A percentile compares a stretch with the other conserved stretches of the same genome.
Evolutionary conservation across 2,113 vertebrate genomes (phyloP).

Genomic region (Oreochromis aureus): DNA sequence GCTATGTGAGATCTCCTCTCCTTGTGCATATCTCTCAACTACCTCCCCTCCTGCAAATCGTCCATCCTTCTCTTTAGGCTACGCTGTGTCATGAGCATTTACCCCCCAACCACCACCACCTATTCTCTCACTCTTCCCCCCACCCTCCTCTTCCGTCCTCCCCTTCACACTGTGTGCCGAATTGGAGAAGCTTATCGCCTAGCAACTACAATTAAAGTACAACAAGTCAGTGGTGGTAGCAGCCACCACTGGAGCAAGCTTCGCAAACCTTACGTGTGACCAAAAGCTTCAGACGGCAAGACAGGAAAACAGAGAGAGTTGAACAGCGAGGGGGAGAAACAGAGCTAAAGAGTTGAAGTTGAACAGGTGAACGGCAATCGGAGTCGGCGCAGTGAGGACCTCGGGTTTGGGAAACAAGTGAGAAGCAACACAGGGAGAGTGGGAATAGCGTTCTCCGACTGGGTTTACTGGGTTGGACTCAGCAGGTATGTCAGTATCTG

Average conservation of each 20-base stretch:
- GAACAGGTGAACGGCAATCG: slow-evolving; percentile 54
- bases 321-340: background rate
- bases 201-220: slow-evolving; percentile 85
- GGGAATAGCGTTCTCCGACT: slow-evolving; percentile 5
- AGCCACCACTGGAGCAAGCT: slow-evolving; percentile 35
- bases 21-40: background rate
- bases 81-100: slow-evolving; percentile 54
- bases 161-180: slow-evolving; percentile 57
- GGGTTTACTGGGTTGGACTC: slow-evolving; percentile 13
- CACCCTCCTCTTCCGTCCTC: slow-evolving; percentile 24
- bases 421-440: slow-evolving; percentile 11
- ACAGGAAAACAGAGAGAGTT: background rate
- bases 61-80: slow-evolving; percentile 32
- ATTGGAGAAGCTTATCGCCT: slow-evolving; percentile 78
- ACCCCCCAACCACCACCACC: background rate
- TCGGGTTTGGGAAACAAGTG: background rate
- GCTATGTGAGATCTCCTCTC: background rate
- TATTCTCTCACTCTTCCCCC: slow-evolving; percentile 22
- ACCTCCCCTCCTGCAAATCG: background rate
- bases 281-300: slow-evolving; percentile 27
- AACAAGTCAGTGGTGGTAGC: slow-evolving; percentile 72
- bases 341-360: slow-evolving; percentile 34
- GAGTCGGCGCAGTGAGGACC: slow-evolving; percentile 5
- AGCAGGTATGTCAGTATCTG: slow-evolving; percentile 46
- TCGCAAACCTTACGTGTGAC: slow-evolving; percentile 16